Base-by-base conservation (phyloP, 2,797 vertebrate species). In the Leptoclinus maculatus region DNA sequence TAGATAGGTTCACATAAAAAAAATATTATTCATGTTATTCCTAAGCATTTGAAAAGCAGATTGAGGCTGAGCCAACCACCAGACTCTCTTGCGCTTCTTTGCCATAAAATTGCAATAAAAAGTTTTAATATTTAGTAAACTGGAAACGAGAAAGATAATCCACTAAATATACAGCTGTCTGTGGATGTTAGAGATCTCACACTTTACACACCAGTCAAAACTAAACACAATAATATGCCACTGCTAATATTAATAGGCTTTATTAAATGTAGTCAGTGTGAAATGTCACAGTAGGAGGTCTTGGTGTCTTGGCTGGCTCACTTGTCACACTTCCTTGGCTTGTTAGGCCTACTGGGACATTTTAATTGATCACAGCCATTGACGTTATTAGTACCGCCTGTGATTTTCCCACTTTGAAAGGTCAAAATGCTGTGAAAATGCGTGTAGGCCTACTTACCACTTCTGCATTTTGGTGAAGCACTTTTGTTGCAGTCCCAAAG, bases 1-100 rank as follows among this genome's bases (percentile, higher is more conserved):
- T 49, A 69, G 13, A 57, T 41, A 63, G 2, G 56, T 47, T 59
- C 29, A 62, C 12, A 51, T 7, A 25, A 39, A 53, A 59, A 27
- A 36, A 64, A 36, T 66, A 9, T 25, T 72, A 56, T 59, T 80
- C 17, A 4, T 81, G 21, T 67, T 71, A 51, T 47, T 65, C n/a
- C 13, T 36, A 29, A 82, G 60, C 5, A 58, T 80, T 71, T 77
- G 3, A 66, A 70, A 73, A 62, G 34, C 7, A 74, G 11, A 34
- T 70, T 14, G 2, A 21, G 27, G 7, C 13, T 23, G 6, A 41
- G 38, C 53, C 13, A 80, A 58, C n/a, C 17, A 56, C 8, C 17
- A 57, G 23, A 12, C 21, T 53, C 49, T 51, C 49, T 23, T 51
- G 21, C 1, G 49, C 23, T 29, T 3, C 53, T 65, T 59, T 49